Evolutionary conservation across 2,113 vertebrate genomes (phyloP), one percentile per base, ranked within the genome.

Genomic region (Erythrocercus mccallii): DNA sequence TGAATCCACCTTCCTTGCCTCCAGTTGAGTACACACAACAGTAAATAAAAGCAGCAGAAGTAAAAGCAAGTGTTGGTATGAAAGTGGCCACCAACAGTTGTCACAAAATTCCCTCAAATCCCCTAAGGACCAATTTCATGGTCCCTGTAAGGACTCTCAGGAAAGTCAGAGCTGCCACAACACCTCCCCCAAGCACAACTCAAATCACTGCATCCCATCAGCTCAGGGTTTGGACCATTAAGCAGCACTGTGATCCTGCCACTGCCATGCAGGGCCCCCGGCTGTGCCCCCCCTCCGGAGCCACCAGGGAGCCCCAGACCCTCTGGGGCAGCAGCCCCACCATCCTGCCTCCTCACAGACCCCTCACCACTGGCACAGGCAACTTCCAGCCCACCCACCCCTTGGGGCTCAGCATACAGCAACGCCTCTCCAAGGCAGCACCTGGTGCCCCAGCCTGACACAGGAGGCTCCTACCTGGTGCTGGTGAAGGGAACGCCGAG

Each of bases 211-310:
- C 58, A 8, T 10, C 83, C 13, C 87, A 28, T 3, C 71, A 5
- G 12, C 79, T 14, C 38, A 18, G 45, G 27, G 8, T 5, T 18
- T 74, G 86, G 58, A 44, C 37, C 51, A 3, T 6, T 2, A 8
- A 20, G 77, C 77, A 69, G 35, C 64, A 45, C 80, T 1, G 2
- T 6, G 18, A 48, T 2, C 40, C 68, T 27, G 1, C 25, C n/a
- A 1, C 17, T 30, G 40, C 40, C 6, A 0, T 0, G 4, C 57
- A 0, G 21, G 14, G 3, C 3, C 31, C 30, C 28, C 2, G 2
- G 15, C 45, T 15, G 28, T 18, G 10, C 12, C 60, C 35, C 51
- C n/a, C 9, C 45, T 37, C 51, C 38, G 10, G 51, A 53, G 15
- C 19, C 72, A 50, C 12, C 8, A 3, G 28, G 45, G 21, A 56